A percentile compares a stretch with the other conserved stretches of the same genome.
Evolutionary conservation across 2,797 vertebrate genomes (phyloP).

Genomic region (Channa striata): DNA sequence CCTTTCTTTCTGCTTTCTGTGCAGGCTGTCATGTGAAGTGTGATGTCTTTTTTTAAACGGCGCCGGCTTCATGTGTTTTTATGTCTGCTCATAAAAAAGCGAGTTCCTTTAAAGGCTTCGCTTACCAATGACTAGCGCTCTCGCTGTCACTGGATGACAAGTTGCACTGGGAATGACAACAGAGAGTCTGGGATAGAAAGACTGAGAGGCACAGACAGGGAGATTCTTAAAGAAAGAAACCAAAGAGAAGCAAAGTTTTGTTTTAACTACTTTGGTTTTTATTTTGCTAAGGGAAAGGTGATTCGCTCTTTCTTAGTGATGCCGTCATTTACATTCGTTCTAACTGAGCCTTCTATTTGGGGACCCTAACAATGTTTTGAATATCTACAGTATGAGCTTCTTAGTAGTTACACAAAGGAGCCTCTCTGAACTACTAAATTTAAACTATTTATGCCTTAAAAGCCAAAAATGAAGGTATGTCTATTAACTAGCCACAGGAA

Average conservation of each 20-base stretch:
- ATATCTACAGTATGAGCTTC: not conserved
- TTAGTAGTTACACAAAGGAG: not conserved
- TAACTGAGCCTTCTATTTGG: not conserved
- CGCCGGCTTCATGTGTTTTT: conserved; percentile 63
- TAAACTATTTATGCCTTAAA: no score
- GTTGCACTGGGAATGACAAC: conserved; percentile 35
- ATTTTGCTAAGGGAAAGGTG: not conserved
- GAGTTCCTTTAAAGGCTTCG: conserved; percentile 59
- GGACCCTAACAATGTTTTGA: not conserved
- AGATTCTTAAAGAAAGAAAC: not conserved
- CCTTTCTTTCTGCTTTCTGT: conserved; percentile 47
- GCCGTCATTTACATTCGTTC: not conserved
- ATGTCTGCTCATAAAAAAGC: conserved; percentile 66
- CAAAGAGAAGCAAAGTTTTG: conserved; percentile 4
- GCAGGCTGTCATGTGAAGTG: conserved; percentile 57
- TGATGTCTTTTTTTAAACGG: conserved; percentile 70
- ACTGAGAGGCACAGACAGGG: not conserved
- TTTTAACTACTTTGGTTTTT: conserved; percentile 1
- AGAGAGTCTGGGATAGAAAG: conserved; percentile 18
- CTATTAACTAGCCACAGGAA: not conserved
- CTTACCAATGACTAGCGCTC: conserved; percentile 46
- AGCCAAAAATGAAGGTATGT: no score
- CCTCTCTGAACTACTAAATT: not conserved
- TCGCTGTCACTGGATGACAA: conserved; percentile 54
- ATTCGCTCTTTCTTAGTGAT: conserved; percentile 8